Evolutionary conservation across 1,140 invertebrate species (phyloP).

Genomic region (Drosophila pectinifera): DNA sequence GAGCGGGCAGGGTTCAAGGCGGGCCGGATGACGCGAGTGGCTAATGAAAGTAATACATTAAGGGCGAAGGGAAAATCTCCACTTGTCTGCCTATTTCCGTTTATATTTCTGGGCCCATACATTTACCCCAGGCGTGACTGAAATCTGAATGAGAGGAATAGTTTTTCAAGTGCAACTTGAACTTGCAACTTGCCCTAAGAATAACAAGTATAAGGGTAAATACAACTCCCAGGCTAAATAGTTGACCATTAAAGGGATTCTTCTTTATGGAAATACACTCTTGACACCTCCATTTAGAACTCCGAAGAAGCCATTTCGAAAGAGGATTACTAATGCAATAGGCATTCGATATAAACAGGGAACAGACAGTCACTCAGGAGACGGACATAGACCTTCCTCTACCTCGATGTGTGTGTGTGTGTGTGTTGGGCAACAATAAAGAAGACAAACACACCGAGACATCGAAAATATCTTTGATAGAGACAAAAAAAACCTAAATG

Average conservation of each 20-base stretch:
- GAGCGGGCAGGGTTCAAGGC: conserved; percentile 17
- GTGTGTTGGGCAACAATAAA: conserved; percentile 22
- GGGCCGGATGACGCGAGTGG: conserved; percentile 3
- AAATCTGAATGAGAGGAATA: background rate
- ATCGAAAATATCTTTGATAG: conserved; percentile 47
- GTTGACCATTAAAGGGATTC: background rate
- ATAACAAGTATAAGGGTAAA: too few relatives aligned
- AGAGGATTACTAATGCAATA: conserved; percentile 39
- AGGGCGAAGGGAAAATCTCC: background rate
- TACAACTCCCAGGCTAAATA: too few relatives aligned
- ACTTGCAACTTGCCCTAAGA: background rate
- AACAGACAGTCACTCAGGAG: background rate
- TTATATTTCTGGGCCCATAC: background rate
- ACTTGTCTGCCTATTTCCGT: background rate
- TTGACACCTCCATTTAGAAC: conserved; percentile 8
- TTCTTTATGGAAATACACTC: conserved; percentile 4
- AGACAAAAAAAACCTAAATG: conserved; percentile 29
- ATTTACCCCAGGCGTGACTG: background rate
- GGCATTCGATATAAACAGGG: conserved; percentile 34
- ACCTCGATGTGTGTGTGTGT: background rate
- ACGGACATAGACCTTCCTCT: conserved; percentile 14
- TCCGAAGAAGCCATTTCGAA: conserved; percentile 11
- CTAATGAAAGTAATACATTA: conserved; percentile 33
- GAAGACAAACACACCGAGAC: conserved; percentile 26
- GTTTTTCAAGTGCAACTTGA: too few relatives aligned